phyloP scores from a whole-genome alignment of 2,888 invertebrate genomes.

The Leucophenga maculata region DNA sequence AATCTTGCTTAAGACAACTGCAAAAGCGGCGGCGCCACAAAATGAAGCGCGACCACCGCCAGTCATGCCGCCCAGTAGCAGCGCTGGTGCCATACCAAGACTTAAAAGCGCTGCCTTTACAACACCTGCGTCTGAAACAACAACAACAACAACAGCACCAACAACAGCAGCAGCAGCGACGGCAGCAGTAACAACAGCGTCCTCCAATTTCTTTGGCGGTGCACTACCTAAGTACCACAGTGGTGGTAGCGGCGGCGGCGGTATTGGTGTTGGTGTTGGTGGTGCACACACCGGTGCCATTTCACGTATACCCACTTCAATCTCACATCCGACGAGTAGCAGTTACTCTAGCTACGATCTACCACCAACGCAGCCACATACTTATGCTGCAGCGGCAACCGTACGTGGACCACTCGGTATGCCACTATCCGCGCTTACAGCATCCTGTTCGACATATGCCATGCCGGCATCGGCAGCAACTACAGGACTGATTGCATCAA shows the following conservation, averaged over 20 bases:
- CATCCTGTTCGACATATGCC: constrained; percentile 55
- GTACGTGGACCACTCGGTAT: constrained; percentile 65
- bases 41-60: constrained; percentile 42
- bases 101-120: constrained; percentile 44
- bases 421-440: constrained; percentile 52
- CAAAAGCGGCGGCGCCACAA: constrained; percentile 38
- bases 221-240: constrained; percentile 54
- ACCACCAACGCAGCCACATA: constrained; percentile 65
- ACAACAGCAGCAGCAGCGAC: constrained; percentile 30
- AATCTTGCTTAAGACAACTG: constrained; percentile 54
- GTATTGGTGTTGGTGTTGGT: constrained; percentile 34
- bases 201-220: constrained; percentile 42
- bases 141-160: constrained; percentile 16
- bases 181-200: constrained; percentile 31
- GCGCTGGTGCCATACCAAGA: constrained; percentile 46
- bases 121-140: constrained; percentile 18
- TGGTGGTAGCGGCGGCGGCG: no score
- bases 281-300: constrained; percentile 40
- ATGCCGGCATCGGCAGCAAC: constrained; percentile 40
- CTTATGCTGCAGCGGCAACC: constrained; percentile 59
- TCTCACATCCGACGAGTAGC: constrained; percentile 44
- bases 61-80: constrained; percentile 36
- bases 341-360: constrained; percentile 54
- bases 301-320: constrained; percentile 53
- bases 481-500: constrained; percentile 36